phyloP scores from a whole-genome alignment of 30 jellyfish, hydroid and myxozoan genomes.

The Aurelia aurita region DNA sequence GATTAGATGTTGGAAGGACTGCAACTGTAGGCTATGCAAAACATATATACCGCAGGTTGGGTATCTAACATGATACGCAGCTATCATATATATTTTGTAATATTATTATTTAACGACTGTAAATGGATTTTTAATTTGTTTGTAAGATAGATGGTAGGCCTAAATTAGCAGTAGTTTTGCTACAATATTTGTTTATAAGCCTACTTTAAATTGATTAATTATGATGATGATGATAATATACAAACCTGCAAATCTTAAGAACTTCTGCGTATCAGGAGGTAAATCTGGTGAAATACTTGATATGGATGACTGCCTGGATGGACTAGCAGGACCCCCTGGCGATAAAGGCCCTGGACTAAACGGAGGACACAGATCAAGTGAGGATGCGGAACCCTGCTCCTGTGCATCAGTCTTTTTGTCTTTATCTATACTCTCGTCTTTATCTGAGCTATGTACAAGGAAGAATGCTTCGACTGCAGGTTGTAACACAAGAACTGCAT shows the following conservation, averaged over 20 bases:
- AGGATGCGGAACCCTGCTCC: slow-evolving; percentile 46
- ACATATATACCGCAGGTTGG: too few relatives aligned
- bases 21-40: too few relatives aligned
- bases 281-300: slow-evolving; percentile 70
- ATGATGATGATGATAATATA: neutral
- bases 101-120: too few relatives aligned
- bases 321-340: slow-evolving; percentile 86
- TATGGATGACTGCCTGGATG: slow-evolving; percentile 67
- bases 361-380: slow-evolving; percentile 83
- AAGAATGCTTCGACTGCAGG: slow-evolving; percentile 98
- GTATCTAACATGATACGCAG: too few relatives aligned
- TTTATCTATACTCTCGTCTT: slow-evolving; percentile 75
- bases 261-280: slow-evolving; percentile 98
- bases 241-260: slow-evolving; percentile 94
- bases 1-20: too few relatives aligned
- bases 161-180: too few relatives aligned
- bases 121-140: too few relatives aligned
- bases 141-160: too few relatives aligned
- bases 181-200: too few relatives aligned
- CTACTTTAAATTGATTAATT: too few relatives aligned
- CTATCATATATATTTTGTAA: too few relatives aligned
- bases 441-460: slow-evolving; percentile 95
- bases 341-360: slow-evolving; percentile 93
- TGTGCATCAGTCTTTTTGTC: slow-evolving; percentile 43
- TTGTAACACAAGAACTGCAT: slow-evolving; percentile 95